Percentiles rank a stretch among this genome's conserved stretches.
Conservation (phyloP, 2,888 invertebrate genomes). For the Dysmachus trigonus region DNA sequence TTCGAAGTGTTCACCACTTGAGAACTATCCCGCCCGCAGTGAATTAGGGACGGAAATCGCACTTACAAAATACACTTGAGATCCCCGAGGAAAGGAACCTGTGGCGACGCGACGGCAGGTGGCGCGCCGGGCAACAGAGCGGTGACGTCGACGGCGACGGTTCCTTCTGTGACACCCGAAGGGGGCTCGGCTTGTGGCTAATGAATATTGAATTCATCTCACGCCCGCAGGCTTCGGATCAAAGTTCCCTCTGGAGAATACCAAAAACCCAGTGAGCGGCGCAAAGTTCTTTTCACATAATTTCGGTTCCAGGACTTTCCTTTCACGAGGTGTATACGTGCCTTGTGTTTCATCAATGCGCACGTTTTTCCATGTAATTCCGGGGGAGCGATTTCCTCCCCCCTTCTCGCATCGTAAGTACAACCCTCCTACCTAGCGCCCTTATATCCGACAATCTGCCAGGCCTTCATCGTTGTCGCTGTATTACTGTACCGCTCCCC, state of each 20-base stretch:
- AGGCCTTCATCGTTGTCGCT: not conserved
- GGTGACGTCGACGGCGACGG: no score
- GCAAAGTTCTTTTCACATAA: conserved; percentile 45
- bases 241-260: conserved; percentile 38
- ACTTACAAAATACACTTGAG: not conserved
- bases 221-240: conserved; percentile 39
- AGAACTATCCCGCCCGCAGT: not conserved
- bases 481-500: not conserved
- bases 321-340: conserved; percentile 35
- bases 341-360: not conserved
- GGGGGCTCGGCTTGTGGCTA: not conserved
- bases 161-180: not conserved
- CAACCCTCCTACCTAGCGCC: not conserved
- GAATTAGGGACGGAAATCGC: not conserved
- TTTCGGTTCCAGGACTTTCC: conserved; percentile 30
- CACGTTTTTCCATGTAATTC: conserved; percentile 8
- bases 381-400: not conserved
- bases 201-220: conserved; percentile 47
- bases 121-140: no score
- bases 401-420: not conserved
- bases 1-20: not conserved
- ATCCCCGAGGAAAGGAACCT: not conserved
- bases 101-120: not conserved
- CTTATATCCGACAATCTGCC: not conserved
- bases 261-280: conserved; percentile 27